A percentile compares a stretch with the other conserved stretches of the same genome.
These are phyloP conservation scores for Centrocercus urophasianus DNA, from an alignment of 2,113 vertebrate species.

Conservation along the genomic window DNA sequence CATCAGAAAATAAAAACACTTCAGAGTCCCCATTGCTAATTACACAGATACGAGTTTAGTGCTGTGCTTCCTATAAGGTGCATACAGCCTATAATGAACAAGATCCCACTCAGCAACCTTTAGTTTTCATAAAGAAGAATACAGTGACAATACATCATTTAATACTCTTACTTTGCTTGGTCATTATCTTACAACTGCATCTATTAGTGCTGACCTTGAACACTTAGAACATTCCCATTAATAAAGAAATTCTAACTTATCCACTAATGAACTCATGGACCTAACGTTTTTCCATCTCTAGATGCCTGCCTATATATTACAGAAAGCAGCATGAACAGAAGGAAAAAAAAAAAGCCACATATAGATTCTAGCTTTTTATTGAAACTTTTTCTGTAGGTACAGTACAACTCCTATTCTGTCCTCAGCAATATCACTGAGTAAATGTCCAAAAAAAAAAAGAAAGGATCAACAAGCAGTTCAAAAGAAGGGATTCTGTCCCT, in stretches of 20 bases:
- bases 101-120: background rate
- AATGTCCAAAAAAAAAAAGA: background rate
- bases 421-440: background rate
- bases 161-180: background rate
- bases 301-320: background rate
- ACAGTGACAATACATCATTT: background rate
- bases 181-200: background rate
- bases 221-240: background rate
- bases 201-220: slow-evolving; percentile 2
- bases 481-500: too few species aligned
- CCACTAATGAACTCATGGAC: background rate
- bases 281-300: background rate
- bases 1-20: background rate
- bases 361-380: background rate
- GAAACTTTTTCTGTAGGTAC: background rate
- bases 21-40: background rate
- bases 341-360: background rate
- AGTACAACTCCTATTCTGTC: background rate
- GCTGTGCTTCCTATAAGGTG: background rate
- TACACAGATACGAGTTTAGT: background rate
- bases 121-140: background rate
- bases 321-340: background rate
- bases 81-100: background rate
- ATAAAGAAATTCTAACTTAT: background rate
- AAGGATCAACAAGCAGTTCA: background rate